Conservation (phyloP, 1,140 invertebrate species). For the Daktulosphaira vitifoliae region DNA sequence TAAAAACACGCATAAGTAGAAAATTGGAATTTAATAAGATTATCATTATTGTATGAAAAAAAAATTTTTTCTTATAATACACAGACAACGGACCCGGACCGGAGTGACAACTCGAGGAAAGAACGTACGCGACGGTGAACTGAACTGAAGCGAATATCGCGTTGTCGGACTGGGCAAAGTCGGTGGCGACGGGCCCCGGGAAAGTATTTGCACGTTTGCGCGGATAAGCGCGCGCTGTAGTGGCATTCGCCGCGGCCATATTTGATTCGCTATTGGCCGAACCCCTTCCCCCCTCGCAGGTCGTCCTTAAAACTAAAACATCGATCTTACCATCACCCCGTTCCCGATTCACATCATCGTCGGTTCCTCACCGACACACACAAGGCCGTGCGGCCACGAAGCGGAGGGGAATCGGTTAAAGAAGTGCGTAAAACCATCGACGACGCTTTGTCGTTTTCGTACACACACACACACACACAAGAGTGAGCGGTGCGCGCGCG, state of each 20-base stretch:
- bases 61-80: too few species aligned
- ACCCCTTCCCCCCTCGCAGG: not conserved
- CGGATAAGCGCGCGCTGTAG: not conserved
- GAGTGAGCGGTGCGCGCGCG: not conserved
- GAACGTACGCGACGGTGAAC: not conserved
- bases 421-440: not conserved
- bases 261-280: slow-evolving; percentile 27
- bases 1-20: too few species aligned
- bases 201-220: slow-evolving; percentile 7
- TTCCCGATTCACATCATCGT: too few species aligned
- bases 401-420: not conserved
- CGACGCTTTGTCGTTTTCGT: not conserved
- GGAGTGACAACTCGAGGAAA: not conserved
- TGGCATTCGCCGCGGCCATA: slow-evolving; percentile 7
- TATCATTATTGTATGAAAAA: too few species aligned
- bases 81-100: not conserved
- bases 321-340: not conserved
- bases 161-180: not conserved
- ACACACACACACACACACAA: too few species aligned
- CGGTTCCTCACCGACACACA: not conserved
- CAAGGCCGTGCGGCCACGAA: too few species aligned
- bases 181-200: not conserved
- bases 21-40: too few species aligned
- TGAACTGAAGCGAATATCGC: slow-evolving; percentile 28
- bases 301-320: not conserved